These are phyloP conservation scores for Drosophila repleta DNA, from an alignment of 1,140 invertebrate genomes.

Conservation along the genomic window DNA sequence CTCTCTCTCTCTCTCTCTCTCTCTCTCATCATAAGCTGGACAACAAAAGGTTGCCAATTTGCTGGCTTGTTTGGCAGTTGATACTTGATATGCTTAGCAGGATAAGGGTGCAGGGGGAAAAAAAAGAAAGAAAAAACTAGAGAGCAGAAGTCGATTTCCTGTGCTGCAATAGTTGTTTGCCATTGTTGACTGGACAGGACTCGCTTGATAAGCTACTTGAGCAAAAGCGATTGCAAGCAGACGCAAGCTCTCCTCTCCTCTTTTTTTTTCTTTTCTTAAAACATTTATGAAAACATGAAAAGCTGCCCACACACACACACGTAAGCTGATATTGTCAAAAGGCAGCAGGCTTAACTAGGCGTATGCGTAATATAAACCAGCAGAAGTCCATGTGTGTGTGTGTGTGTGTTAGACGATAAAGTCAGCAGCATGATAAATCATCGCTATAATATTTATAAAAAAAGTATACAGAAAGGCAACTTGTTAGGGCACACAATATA, in stretches of 20 bases:
- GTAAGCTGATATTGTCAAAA: slow-evolving; percentile 69
- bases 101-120: slow-evolving; percentile 12
- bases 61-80: slow-evolving; percentile 74
- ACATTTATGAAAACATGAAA: slow-evolving; percentile 78
- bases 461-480: slow-evolving; percentile 22
- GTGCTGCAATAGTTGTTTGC: slow-evolving; percentile 21
- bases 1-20: background rate
- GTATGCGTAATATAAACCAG: slow-evolving; percentile 63
- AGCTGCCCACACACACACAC: slow-evolving; percentile 11
- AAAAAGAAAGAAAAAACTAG: background rate
- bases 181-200: slow-evolving; percentile 4
- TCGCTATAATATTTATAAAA: slow-evolving; percentile 61
- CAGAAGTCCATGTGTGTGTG: slow-evolving; percentile 33
- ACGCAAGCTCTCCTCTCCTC: too few relatives aligned
- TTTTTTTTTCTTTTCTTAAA: slow-evolving; percentile 52
- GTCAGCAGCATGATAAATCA: slow-evolving; percentile 79
- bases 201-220: slow-evolving; percentile 74
- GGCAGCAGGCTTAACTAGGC: slow-evolving; percentile 61
- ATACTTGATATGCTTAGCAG: slow-evolving; percentile 67
- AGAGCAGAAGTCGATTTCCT: background rate
- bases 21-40: slow-evolving; percentile 15
- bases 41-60: slow-evolving; percentile 63
- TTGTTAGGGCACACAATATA: slow-evolving; percentile 37
- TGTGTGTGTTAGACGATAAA: slow-evolving; percentile 65
- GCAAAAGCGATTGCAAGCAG: slow-evolving; percentile 38